Conservation (phyloP, 2,888 invertebrate genomes). For the Therioaphis trifolii region DNA sequence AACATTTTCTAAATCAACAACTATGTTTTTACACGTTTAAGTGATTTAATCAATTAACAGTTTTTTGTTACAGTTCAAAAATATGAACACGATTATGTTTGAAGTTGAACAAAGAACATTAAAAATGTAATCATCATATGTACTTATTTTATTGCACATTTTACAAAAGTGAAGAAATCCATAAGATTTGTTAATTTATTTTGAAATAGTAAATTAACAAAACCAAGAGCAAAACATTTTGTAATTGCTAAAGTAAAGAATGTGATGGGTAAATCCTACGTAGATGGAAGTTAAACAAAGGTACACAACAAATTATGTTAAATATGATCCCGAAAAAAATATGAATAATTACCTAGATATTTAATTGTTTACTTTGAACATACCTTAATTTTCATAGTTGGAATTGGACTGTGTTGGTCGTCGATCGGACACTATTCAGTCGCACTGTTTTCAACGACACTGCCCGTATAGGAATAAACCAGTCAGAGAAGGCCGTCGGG, state of each 20-base stretch:
- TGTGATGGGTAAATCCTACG: background rate
- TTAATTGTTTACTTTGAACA: background rate
- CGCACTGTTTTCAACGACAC: background rate
- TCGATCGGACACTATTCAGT: slow-evolving; percentile 49
- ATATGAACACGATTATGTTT: background rate
- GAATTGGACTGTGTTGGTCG: slow-evolving; percentile 22
- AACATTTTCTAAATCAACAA: too few relatives aligned
- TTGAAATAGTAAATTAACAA: background rate
- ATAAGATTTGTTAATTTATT: background rate
- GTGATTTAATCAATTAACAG: background rate
- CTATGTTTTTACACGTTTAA: too few relatives aligned
- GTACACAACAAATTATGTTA: background rate
- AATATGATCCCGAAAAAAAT: background rate
- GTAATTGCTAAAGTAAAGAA: background rate
- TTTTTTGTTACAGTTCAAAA: background rate
- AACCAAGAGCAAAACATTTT: background rate
- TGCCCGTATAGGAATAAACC: background rate
- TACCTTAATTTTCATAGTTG: slow-evolving; percentile 47
- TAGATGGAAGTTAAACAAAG: background rate
- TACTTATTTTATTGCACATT: background rate
- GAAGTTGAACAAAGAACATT: background rate
- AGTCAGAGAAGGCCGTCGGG: slow-evolving; percentile 55
- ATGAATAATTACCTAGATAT: background rate
- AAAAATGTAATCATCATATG: background rate
- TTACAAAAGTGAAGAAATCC: slow-evolving; percentile 1